A percentile compares a stretch with the other conserved stretches of the same genome.
Evolutionary conservation across 2,888 invertebrate species (phyloP).

Genomic region (Ennomos quercinarius): DNA sequence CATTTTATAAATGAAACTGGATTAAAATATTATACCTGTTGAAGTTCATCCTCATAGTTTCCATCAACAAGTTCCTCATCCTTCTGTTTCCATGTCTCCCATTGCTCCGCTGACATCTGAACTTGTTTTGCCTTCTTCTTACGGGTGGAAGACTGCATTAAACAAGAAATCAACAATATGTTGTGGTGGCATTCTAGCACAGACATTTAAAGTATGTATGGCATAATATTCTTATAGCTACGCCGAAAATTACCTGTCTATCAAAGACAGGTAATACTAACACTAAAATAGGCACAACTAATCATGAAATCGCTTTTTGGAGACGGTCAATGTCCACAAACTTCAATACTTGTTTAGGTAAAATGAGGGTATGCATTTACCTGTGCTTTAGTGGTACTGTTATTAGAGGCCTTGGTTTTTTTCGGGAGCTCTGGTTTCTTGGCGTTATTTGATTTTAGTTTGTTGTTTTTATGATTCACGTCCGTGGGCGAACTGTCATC

Average conservation of each 20-base stretch:
- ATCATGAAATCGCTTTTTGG: too few species aligned
- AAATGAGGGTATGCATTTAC: conserved; percentile 30
- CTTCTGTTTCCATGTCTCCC: conserved; percentile 91
- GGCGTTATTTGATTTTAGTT: conserved; percentile 69
- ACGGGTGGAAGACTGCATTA: conserved; percentile 54
- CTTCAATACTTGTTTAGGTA: too few species aligned
- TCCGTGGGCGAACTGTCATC: conserved; percentile 82
- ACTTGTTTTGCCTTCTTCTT: conserved; percentile 80
- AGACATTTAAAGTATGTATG: too few species aligned
- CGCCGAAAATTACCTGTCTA: too few species aligned
- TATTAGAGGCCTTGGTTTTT: conserved; percentile 47
- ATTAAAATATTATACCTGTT: conserved; percentile 79
- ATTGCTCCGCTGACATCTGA: conserved; percentile 83
- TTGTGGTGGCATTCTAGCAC: too few species aligned
- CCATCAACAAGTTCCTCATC: conserved; percentile 88
- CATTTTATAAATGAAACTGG: conserved; percentile 2
- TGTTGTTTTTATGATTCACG: conserved; percentile 58
- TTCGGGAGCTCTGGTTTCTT: conserved; percentile 71
- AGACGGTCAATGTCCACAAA: too few species aligned
- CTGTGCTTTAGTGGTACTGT: conserved; percentile 61
- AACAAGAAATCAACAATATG: conserved; percentile 12
- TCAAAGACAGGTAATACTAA: too few species aligned
- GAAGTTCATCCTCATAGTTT: conserved; percentile 83
- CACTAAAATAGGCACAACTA: too few species aligned
- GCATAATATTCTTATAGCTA: too few species aligned